A percentile compares a stretch with the other conserved stretches of the same genome.
Evolutionary conservation across 2,797 vertebrate species (phyloP).

Genomic region (Oophaga sylvatica): DNA sequence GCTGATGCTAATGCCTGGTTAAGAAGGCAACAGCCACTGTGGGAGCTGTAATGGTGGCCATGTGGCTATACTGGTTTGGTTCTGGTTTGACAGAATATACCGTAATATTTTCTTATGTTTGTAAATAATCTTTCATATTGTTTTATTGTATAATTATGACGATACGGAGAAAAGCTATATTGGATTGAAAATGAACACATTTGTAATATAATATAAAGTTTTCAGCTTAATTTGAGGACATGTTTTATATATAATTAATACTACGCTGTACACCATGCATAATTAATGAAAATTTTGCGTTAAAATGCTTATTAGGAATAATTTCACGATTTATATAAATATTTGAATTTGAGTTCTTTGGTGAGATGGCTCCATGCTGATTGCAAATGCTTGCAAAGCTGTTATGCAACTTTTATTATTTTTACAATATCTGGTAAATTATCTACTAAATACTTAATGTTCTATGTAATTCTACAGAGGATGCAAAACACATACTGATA

Average conservation of each 20-base stretch:
- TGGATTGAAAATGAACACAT: not conserved
- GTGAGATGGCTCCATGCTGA: not conserved
- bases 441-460: not conserved
- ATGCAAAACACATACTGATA: not conserved
- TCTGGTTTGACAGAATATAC: too few relatives aligned
- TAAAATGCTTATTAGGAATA: not conserved
- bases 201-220: not conserved
- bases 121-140: not conserved
- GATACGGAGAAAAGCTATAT: not conserved
- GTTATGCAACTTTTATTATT: not conserved
- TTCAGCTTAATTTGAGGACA: not conserved
- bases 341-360: not conserved
- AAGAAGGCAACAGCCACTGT: not conserved
- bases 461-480: not conserved
- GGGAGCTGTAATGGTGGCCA: not conserved
- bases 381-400: constrained; percentile 7
- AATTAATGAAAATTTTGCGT: not conserved
- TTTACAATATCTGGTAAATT: not conserved
- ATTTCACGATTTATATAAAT: too few relatives aligned
- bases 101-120: too few relatives aligned
- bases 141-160: not conserved
- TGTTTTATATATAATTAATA: not conserved
- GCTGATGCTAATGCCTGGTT: not conserved
- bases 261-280: not conserved
- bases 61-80: too few relatives aligned